A percentile compares a stretch with the other conserved stretches of the same genome.
These are phyloP conservation scores for Cirrhinus mrigala DNA, from an alignment of 2,797 vertebrate species.

Conservation along the genomic window DNA sequence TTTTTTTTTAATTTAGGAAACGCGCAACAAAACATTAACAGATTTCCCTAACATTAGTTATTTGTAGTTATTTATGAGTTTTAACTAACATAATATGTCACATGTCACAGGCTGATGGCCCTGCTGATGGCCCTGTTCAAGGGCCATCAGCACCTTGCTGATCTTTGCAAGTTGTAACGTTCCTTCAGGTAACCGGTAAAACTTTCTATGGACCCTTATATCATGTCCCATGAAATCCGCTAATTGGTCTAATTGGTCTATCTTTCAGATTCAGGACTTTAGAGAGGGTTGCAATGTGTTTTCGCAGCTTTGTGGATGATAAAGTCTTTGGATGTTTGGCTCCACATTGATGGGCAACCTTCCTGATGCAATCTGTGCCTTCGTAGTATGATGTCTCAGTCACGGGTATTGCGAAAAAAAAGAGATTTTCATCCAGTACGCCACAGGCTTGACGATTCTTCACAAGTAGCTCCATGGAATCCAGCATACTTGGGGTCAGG, in stretches of 20 bases:
- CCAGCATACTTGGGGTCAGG: constrained; percentile 8
- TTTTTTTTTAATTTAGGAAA: too few relatives aligned
- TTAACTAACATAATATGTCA: too few relatives aligned
- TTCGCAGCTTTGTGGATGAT: not conserved
- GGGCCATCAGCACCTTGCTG: constrained; percentile 9
- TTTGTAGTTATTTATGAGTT: too few relatives aligned
- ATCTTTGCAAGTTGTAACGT: not conserved
- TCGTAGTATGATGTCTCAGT: not conserved
- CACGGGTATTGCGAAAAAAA: not conserved
- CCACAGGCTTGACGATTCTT: not conserved
- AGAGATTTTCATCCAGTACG: not conserved
- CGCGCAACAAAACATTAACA: too few relatives aligned
- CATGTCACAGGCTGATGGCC: too few relatives aligned
- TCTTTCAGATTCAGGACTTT: not conserved
- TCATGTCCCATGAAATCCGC: not conserved
- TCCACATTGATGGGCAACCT: not conserved
- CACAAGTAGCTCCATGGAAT: constrained; percentile 8
- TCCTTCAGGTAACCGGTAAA: not conserved
- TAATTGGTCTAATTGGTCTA: not conserved
- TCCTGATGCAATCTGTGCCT: not conserved
- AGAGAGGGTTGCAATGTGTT: not conserved
- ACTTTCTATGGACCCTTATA: constrained; percentile 6
- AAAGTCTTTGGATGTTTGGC: not conserved
- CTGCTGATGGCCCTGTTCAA: not conserved
- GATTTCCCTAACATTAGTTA: too few relatives aligned